These are phyloP conservation scores for Euleptes europaea DNA, from an alignment of 2,113 vertebrate species.

Conservation along the genomic window DNA sequence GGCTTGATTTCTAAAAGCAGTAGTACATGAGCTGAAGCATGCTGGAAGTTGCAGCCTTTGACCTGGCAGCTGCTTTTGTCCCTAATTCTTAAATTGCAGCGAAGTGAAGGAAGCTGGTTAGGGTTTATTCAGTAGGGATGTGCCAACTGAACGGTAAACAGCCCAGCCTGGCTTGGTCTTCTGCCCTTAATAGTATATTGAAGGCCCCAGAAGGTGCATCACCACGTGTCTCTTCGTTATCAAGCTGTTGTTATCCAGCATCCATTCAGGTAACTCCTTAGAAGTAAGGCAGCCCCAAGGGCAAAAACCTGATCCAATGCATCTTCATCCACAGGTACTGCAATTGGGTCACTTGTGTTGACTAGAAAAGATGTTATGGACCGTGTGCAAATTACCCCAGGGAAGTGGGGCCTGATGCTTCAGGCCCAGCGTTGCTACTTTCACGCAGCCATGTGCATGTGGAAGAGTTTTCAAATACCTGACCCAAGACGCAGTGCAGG, in stretches of 20 bases:
- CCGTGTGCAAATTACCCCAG: not conserved
- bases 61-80: not conserved
- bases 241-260: not conserved
- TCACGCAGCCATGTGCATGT: not conserved
- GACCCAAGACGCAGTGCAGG: not conserved
- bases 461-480: not conserved
- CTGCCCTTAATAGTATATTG: not conserved
- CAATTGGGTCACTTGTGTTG: not conserved
- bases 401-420: not conserved
- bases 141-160: not conserved
- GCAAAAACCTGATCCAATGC: not conserved
- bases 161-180: not conserved
- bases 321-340: not conserved
- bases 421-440: not conserved
- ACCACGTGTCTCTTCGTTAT: not conserved
- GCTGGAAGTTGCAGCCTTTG: not conserved
- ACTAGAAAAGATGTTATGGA: not conserved
- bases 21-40: not conserved
- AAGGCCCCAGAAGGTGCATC: not conserved
- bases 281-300: not conserved
- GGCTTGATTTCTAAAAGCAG: not conserved
- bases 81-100: not conserved
- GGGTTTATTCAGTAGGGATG: no score
- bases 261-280: not conserved
- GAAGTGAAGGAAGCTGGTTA: not conserved